Base-by-base conservation (phyloP, 2,888 invertebrate genomes). In the Mythimna pallens region DNA sequence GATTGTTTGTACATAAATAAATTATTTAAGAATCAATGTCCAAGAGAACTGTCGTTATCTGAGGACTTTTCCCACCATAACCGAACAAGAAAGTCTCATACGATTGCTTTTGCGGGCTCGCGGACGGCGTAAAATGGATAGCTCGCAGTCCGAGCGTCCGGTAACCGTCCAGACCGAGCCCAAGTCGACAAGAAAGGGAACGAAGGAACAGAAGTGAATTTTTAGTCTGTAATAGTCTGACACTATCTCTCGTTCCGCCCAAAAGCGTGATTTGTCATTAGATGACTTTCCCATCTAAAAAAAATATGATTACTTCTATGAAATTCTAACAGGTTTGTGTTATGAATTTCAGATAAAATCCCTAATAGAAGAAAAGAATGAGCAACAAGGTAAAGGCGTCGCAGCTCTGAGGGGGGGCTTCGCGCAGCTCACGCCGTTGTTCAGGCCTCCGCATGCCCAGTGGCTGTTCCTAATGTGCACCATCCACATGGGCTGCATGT, bases 381-480 rank as follows among this genome's bases (percentile, higher is more conserved):
- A 91, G 69, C 87, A 94, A 77, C 92, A 92, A 54, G 93, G 92
- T 0, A 90, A 89, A 43, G 96, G 96, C 4, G 82, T 95, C 25
- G 96, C 96, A 66, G 97, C 97, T 1, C 88, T 98, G 25, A 94
- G 95, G 10, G 96, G 97, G 3, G 98, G 98, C 0, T 94, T 96
- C 76, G 90, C 94, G 0, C 98, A 98, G 91, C 94, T 98, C 76
- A 96, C 96, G 54, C 97, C 97, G 0, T 94, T 98, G 83, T 97
- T 98, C 90, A 93, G 90, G 25, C 95, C 97, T 2, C 98, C 98
- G 0, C 95, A 98, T 85, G 84, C 97, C 5, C 91, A 93, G 0
- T 97, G 97, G 91, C 96, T 98, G 1, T 61, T 97, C 17, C 94
- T 97, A 20, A 97, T 98, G 66, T 97, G 98, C 79, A 89, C 95